A percentile compares a stretch with the other conserved stretches of the same genome.
phyloP scores from a whole-genome alignment of 2,797 vertebrate genomes.

The Monodelphis domestica region DNA sequence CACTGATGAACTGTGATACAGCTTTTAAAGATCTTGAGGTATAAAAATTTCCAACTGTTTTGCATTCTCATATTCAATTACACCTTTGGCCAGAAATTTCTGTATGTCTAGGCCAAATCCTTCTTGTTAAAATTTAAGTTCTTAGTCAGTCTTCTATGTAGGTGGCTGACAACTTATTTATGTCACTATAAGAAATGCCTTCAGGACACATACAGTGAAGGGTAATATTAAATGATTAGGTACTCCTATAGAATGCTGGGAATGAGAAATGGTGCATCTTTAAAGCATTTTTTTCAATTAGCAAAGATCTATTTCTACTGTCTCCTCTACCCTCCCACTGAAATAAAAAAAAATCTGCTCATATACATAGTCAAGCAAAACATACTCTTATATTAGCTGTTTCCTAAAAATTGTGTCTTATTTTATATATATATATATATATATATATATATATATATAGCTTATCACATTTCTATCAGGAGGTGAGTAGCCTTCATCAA shows the following conservation, averaged over 20 bases:
- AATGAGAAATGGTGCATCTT: constrained; percentile 9
- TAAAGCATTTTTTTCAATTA: background rate
- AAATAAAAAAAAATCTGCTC: background rate
- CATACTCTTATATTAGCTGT: background rate
- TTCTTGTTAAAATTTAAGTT: constrained; percentile 30
- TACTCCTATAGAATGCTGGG: background rate
- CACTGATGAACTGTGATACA: constrained; percentile 5
- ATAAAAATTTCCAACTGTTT: constrained; percentile 14
- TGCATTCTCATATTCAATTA: constrained; percentile 15
- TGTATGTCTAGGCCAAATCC: background rate
- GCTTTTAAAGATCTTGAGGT: constrained; percentile 4
- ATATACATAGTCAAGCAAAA: background rate
- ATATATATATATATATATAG: background rate
- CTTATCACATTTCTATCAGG: background rate
- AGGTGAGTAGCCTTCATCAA: background rate
- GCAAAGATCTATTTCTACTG: background rate
- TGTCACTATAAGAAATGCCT: background rate
- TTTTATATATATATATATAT: background rate
- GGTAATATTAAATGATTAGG: background rate
- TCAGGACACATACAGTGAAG: background rate
- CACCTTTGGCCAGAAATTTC: constrained; percentile 11
- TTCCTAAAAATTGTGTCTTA: background rate
- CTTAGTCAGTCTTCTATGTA: background rate
- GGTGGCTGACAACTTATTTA: background rate
- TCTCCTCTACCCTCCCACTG: background rate